A percentile compares a stretch with the other conserved stretches of the same genome.
Evolutionary conservation across 1,140 invertebrate species (phyloP).

Genomic region (Helicorthomorpha holstii): DNA sequence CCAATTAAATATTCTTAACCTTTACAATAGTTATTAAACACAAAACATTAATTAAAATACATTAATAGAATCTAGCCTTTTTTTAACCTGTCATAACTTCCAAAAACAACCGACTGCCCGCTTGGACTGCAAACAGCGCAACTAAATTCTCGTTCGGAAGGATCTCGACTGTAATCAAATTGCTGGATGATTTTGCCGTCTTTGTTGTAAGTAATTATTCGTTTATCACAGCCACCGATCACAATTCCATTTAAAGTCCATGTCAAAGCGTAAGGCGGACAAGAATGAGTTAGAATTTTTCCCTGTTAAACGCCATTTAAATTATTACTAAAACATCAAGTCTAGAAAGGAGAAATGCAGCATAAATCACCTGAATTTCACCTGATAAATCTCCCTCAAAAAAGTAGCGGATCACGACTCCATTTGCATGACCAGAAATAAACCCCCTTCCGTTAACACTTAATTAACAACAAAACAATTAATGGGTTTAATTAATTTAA

Average conservation of each 20-base stretch:
- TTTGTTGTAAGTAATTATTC: slow-evolving; percentile 57
- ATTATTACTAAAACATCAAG: neutral
- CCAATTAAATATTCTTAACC: slow-evolving; percentile 71
- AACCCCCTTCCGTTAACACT: slow-evolving; percentile 60
- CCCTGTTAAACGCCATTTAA: slow-evolving; percentile 32
- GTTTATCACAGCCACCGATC: slow-evolving; percentile 69
- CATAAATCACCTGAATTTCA: slow-evolving; percentile 40
- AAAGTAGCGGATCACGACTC: slow-evolving; percentile 66
- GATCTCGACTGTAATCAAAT: slow-evolving; percentile 64
- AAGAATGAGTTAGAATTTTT: slow-evolving; percentile 54
- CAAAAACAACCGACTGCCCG: slow-evolving; percentile 76
- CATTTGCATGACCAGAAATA: slow-evolving; percentile 77
- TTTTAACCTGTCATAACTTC: slow-evolving; percentile 62
- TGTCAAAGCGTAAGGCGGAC: slow-evolving; percentile 64
- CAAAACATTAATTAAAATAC: too few relatives aligned
- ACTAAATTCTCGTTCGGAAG: slow-evolving; percentile 63
- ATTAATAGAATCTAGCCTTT: neutral
- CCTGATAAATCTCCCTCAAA: slow-evolving; percentile 47
- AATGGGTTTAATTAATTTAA: neutral
- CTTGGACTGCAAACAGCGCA: slow-evolving; percentile 64
- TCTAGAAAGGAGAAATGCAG: neutral
- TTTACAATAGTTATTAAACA: slow-evolving; percentile 17
- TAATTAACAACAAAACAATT: slow-evolving; percentile 13
- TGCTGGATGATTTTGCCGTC: slow-evolving; percentile 55
- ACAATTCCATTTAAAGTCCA: slow-evolving; percentile 58